Base-by-base conservation (phyloP, 2,888 invertebrate species). In the Panzeria rudis region DNA sequence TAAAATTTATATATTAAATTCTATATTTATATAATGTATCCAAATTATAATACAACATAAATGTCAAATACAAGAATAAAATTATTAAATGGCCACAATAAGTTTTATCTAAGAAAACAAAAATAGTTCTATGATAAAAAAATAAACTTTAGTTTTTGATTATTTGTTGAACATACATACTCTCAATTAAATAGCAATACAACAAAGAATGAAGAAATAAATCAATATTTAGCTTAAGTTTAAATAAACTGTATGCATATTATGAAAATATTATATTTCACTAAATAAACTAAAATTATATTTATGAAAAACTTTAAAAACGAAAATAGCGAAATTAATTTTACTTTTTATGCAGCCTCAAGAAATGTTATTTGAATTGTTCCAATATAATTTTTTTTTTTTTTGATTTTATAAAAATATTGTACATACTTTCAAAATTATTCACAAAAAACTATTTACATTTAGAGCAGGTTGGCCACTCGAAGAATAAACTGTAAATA, bases 231-330 rank as follows among this genome's bases (percentile, higher is more conserved):
- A 85, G 69, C 64, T 79, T 85, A 82, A 85, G 82, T 82, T 64
- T 35, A 71, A 82, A 72, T 68, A 52, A 81, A 82, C 61, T 82
- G 73, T 82, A 85, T 71, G 73, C 82, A 85, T 79, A 85, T 82
- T 76, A 85, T 64, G 66, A 82, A 69, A 78, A 85, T 85, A 85
- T 78, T 82, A 78, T 82, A 82, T 79, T 82, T 78, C 73, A 79
- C 52, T 79, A 82, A 85, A 85, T 85, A 85, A 85, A 85, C 54
- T 82, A 44, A 75, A 82, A 71, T 69, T 78, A 79, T 79, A 79
- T 79, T 71, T 81, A 73, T 82, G 73, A 85, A 85, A 83, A 85
- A 79, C 73, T 62, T 69, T 15, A 52, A 73, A 84, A 81, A 41
- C n/a, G n/a, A 54, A 77, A 80, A 38, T 56, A 72, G 54, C 35